These are phyloP conservation scores for Ennomos fuscantarius DNA, from an alignment of 2,888 invertebrate species.

Conservation along the genomic window DNA sequence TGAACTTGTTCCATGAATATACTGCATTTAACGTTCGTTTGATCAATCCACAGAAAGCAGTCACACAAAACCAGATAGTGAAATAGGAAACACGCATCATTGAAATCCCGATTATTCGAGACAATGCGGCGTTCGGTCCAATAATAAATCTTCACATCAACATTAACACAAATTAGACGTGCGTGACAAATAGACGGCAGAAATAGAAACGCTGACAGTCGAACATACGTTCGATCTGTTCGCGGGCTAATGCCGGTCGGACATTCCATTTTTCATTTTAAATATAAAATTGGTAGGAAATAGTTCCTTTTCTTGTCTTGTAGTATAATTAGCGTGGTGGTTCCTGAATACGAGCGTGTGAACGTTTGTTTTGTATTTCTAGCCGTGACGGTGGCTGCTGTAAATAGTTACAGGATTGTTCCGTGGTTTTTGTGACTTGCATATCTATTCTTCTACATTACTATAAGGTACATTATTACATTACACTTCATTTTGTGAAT, in stretches of 20 bases:
- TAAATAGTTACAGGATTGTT: no score
- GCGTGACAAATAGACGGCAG: conserved; percentile 77
- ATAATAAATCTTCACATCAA: conserved; percentile 75
- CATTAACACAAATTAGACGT: conserved; percentile 79
- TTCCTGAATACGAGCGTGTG: conserved; percentile 19
- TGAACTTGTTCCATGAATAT: neutral
- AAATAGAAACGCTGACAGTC: conserved; percentile 79
- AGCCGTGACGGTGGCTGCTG: no score
- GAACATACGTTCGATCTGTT: conserved; percentile 74
- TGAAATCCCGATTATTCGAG: conserved; percentile 29
- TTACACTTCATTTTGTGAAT: no score
- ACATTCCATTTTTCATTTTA: conserved; percentile 81
- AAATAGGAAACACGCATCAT: conserved; percentile 29
- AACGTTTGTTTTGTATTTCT: neutral
- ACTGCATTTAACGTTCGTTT: neutral
- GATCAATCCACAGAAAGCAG: neutral
- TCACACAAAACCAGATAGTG: conserved; percentile 4
- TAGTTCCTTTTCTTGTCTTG: conserved; percentile 22
- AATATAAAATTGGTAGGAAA: conserved; percentile 66
- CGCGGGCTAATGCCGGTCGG: conserved; percentile 61
- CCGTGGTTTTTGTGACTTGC: no score
- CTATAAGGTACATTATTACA: no score
- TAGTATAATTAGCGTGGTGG: conserved; percentile 23
- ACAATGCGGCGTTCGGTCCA: conserved; percentile 32
- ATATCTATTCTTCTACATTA: no score